Evolutionary conservation across 2,888 invertebrate species (phyloP).

Genomic region (Acheta domesticus): DNA sequence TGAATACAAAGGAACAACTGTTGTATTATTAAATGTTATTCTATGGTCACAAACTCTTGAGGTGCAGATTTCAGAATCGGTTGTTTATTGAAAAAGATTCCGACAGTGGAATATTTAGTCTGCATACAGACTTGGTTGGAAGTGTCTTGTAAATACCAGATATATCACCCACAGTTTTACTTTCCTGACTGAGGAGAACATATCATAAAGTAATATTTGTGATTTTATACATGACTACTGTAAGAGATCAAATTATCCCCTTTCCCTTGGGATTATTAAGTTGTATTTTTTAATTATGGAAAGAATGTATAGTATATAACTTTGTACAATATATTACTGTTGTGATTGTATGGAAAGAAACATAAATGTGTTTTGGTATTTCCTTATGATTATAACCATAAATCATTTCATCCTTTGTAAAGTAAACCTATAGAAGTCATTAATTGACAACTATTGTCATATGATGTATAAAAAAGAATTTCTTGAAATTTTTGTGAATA

Average conservation of each 20-base stretch:
- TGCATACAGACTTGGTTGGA: slow-evolving; percentile 12
- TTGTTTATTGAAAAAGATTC: neutral
- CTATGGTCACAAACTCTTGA: slow-evolving; percentile 22
- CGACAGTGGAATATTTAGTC: slow-evolving; percentile 31
- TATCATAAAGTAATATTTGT: neutral
- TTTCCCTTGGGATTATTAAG: slow-evolving; percentile 18
- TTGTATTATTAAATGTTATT: slow-evolving; percentile 30
- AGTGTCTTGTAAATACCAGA: slow-evolving; percentile 36
- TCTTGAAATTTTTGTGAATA: neutral
- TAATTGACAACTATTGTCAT: too few relatives aligned
- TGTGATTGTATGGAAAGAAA: neutral
- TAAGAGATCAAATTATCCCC: neutral
- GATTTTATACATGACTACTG: slow-evolving; percentile 1
- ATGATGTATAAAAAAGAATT: too few relatives aligned
- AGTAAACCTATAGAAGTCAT: neutral
- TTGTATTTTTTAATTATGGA: slow-evolving; percentile 12
- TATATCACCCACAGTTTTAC: slow-evolving; percentile 24
- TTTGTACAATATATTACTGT: slow-evolving; percentile 2
- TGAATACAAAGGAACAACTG: slow-evolving; percentile 26
- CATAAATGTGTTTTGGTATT: slow-evolving; percentile 1
- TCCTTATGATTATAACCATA: neutral
- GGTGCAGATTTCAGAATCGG: neutral
- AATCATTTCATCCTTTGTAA: neutral
- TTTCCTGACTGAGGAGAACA: slow-evolving; percentile 18
- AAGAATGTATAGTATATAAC: slow-evolving; percentile 18